These are phyloP conservation scores for Tholera decimalis DNA, from an alignment of 2,888 invertebrate genomes.

Conservation along the genomic window DNA sequence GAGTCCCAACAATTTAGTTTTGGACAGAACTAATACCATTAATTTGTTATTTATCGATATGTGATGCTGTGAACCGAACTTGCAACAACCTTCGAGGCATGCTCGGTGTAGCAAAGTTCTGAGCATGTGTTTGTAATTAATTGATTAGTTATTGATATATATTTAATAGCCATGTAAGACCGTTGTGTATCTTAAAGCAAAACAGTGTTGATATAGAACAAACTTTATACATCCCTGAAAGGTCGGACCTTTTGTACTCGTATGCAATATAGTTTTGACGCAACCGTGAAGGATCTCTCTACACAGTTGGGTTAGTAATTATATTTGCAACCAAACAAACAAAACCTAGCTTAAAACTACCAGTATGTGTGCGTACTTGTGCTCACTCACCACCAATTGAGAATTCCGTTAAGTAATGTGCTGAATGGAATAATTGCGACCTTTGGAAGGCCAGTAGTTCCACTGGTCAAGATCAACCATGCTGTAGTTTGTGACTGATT, in stretches of 20 bases:
- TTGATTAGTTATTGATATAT: slow-evolving; percentile 47
- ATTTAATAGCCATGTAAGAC: slow-evolving; percentile 9
- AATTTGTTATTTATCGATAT: slow-evolving; percentile 56
- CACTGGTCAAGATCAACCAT: slow-evolving; percentile 78
- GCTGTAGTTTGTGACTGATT: slow-evolving; percentile 70
- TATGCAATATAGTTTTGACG: not conserved
- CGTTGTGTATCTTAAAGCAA: slow-evolving; percentile 2
- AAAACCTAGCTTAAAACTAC: not conserved
- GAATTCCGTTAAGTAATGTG: slow-evolving; percentile 69
- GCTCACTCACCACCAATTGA: slow-evolving; percentile 77
- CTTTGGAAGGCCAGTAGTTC: slow-evolving; percentile 78
- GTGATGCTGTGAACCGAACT: slow-evolving; percentile 52
- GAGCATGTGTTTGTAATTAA: slow-evolving; percentile 41
- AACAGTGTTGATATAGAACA: slow-evolving; percentile 4
- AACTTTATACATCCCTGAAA: not conserved
- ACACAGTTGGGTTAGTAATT: too few species aligned
- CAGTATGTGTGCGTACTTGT: slow-evolving; percentile 1
- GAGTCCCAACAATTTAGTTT: slow-evolving; percentile 35
- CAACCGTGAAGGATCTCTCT: too few species aligned
- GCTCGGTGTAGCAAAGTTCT: slow-evolving; percentile 47
- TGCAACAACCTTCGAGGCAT: slow-evolving; percentile 49
- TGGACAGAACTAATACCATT: slow-evolving; percentile 44
- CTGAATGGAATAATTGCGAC: slow-evolving; percentile 71
- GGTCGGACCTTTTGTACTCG: too few species aligned
- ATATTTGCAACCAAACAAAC: too few species aligned